Percentiles rank a stretch among this genome's conserved stretches.
Conservation (phyloP, 2,797 vertebrate species). For the Remorina albescens region DNA sequence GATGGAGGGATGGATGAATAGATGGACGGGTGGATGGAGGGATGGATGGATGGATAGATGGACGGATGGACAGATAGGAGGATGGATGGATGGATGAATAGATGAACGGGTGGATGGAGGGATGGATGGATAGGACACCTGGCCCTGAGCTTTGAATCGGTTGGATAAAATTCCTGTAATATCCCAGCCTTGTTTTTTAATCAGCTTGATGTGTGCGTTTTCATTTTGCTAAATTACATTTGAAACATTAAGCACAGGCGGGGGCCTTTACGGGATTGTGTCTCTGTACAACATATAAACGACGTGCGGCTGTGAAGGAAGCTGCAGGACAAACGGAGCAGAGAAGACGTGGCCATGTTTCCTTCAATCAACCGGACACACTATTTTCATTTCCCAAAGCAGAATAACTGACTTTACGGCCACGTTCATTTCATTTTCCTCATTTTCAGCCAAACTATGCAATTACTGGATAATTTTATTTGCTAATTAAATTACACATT, state of each 20-base stretch:
- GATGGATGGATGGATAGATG: too few species aligned
- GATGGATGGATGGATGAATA: too few species aligned
- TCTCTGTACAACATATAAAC: slow-evolving; percentile 7
- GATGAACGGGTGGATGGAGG: too few species aligned
- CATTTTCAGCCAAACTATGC: background rate
- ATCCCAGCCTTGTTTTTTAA: slow-evolving; percentile 67
- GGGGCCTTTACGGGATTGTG: slow-evolving; percentile 58
- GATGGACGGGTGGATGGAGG: slow-evolving; percentile 34
- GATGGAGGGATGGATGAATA: slow-evolving; percentile 39
- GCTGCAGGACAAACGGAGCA: slow-evolving; percentile 5
- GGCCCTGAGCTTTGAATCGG: slow-evolving; percentile 26
- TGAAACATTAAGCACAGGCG: slow-evolving; percentile 57
- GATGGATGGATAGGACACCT: slow-evolving; percentile 53
- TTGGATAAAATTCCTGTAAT: slow-evolving; percentile 59
- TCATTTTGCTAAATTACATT: slow-evolving; percentile 76
- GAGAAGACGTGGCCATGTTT: slow-evolving; percentile 1
- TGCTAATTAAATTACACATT: background rate
- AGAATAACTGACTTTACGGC: background rate
- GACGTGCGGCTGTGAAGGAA: slow-evolving; percentile 42
- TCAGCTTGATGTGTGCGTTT: slow-evolving; percentile 78
- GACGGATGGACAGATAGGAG: too few species aligned
- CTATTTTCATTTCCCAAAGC: background rate
- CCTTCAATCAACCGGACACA: background rate
- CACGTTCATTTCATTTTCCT: background rate
- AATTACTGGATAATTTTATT: background rate